Conservation (phyloP, 2,888 invertebrate species). For the Automeris io region DNA sequence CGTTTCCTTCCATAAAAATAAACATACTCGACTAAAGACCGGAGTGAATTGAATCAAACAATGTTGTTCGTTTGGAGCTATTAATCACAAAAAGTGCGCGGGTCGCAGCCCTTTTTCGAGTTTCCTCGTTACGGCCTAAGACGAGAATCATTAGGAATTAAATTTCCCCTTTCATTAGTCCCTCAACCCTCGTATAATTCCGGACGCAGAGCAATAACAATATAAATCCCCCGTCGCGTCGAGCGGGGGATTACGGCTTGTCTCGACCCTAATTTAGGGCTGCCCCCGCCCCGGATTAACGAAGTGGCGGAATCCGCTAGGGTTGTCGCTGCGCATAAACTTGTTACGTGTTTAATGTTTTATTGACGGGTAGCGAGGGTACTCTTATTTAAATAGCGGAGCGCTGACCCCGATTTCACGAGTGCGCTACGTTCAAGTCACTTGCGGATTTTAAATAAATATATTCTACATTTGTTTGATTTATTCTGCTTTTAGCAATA, state of each 20-base stretch:
- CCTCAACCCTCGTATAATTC: constrained; percentile 78
- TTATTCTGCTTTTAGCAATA: too few relatives aligned
- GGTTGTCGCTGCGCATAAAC: constrained; percentile 76
- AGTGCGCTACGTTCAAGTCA: background rate
- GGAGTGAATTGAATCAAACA: constrained; percentile 51
- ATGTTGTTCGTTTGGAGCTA: constrained; percentile 58
- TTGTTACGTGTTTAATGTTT: constrained; percentile 78
- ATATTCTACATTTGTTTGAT: background rate
- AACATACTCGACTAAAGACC: constrained; percentile 39
- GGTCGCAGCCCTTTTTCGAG: constrained; percentile 73
- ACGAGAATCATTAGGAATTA: constrained; percentile 78
- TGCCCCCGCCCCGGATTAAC: constrained; percentile 76
- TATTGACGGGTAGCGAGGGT: constrained; percentile 75
- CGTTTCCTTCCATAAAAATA: constrained; percentile 41
- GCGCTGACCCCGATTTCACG: constrained; percentile 3
- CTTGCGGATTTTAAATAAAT: constrained; percentile 15
- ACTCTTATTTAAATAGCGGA: constrained; percentile 67
- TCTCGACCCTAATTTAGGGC: constrained; percentile 78
- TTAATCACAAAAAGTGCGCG: constrained; percentile 68
- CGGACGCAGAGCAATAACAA: constrained; percentile 77
- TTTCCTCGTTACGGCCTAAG: constrained; percentile 77
- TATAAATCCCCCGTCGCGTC: constrained; percentile 77
- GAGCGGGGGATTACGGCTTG: constrained; percentile 77
- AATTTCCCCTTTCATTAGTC: constrained; percentile 78
- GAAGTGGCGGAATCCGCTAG: constrained; percentile 77